Percentiles rank a stretch among this genome's conserved stretches.
phyloP scores from a whole-genome alignment of 2,888 invertebrate genomes.

The Yponomeuta evonymella region DNA sequence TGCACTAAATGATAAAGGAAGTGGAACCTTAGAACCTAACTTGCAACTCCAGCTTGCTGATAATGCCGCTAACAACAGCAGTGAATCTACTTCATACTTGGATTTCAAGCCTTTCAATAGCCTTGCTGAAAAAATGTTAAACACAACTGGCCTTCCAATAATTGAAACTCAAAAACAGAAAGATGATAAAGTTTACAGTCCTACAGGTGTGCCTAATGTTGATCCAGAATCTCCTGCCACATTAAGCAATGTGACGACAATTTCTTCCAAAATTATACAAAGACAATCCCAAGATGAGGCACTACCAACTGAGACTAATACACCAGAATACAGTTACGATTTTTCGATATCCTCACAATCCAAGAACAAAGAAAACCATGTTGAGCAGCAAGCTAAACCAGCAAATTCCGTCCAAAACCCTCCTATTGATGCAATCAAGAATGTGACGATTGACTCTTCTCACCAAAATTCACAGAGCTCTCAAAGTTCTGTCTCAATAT shows the following conservation, averaged over 20 bases:
- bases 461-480: constrained; percentile 51
- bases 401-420: constrained; percentile 28
- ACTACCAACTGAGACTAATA: constrained; percentile 45
- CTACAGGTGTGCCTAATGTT: constrained; percentile 9
- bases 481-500: constrained; percentile 60
- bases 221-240: constrained; percentile 37
- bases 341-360: constrained; percentile 48
- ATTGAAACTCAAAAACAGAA: constrained; percentile 26
- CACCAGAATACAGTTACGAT: constrained; percentile 58
- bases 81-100: constrained; percentile 63
- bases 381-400: constrained; percentile 26
- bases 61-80: constrained; percentile 45
- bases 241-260: constrained; percentile 37
- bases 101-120: constrained; percentile 57
- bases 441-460: constrained; percentile 35
- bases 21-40: background rate
- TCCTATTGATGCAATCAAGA: constrained; percentile 33
- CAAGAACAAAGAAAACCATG: constrained; percentile 32
- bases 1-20: constrained; percentile 21
- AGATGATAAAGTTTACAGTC: background rate
- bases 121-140: constrained; percentile 48
- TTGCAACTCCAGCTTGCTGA: background rate
- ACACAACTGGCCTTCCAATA: constrained; percentile 47
- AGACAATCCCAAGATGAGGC: constrained; percentile 31
- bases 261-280: constrained; percentile 33